Base-by-base conservation (phyloP, 53 echinoderm and acorn worm genomes). In the Henricia sp. region DNA sequence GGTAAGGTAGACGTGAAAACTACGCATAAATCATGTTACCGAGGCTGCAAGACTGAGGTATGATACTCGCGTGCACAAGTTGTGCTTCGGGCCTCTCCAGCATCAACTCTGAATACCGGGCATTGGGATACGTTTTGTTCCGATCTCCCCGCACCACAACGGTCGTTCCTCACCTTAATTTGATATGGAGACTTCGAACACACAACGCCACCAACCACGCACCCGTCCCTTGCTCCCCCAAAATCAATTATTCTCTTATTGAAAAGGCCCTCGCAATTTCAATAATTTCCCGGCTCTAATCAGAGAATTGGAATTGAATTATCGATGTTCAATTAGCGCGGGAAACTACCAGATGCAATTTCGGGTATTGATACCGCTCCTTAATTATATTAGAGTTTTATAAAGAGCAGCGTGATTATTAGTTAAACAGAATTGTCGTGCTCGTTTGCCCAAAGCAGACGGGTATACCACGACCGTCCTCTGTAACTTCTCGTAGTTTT, bases 221-320 rank as follows among this genome's bases (percentile, higher is more conserved):
- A 11, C 30, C 80, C 64, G 80, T 63, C 43, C 11, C 70, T 2
- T 25, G 27, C 48, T 37, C 70, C 50, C 77, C 48, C 41, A 16
- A 36, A 48, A 62, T 80, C 62, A 80, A 63, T 80, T 80, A 80
- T 80, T 80, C 50, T 29, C 64, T 63, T 80, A 80, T 80, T 64
- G 80, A 80, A 80, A 80, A n/a, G 62, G 80, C 80, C 65, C 32
- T 62, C 64, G 80, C 80, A 80, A 80, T 80, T 80, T 80, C 80
- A 80, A 80, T 80, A n/a, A 80, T 80, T 80, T 64, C 48, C 26
- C n/a, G 30, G 46, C 80, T 42, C 50, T 80, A 80, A 80, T 80
- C 80, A 80, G 80, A n/a, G 80, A 80, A 80, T 80, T 80, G 80
- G 20, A 48, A 80, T 80, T 80, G 63, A 80, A 80, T 80, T 80